Evolutionary conservation across 2,888 invertebrate genomes (phyloP).

Genomic region (Scelioninae gen. 1): DNA sequence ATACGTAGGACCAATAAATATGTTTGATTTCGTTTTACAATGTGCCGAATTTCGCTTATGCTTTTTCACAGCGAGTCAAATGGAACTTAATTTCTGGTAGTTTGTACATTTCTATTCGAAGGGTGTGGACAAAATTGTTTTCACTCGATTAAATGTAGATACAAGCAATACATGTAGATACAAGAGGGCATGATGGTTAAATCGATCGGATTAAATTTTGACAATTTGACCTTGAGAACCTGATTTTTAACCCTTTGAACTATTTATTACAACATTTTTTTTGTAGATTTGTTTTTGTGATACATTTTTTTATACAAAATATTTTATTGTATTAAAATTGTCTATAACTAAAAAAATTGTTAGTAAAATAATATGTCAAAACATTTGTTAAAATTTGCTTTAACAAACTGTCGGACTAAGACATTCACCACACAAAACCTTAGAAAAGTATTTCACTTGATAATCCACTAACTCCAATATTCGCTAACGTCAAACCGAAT

Average conservation of each 20-base stretch:
- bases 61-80: slow-evolving; percentile 5
- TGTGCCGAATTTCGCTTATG: slow-evolving; percentile 13
- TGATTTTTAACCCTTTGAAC: too few species aligned
- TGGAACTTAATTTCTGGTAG: slow-evolving; percentile 4
- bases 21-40: slow-evolving; percentile 41
- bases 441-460: not conserved
- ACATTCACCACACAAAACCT: not conserved
- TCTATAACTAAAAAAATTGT: not conserved
- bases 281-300: too few species aligned
- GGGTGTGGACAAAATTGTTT: slow-evolving; percentile 13
- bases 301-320: too few species aligned
- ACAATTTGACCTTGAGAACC: not conserved
- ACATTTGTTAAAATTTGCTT: too few species aligned
- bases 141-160: slow-evolving; percentile 9
- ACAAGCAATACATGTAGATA: not conserved
- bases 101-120: not conserved
- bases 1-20: slow-evolving; percentile 37
- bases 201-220: not conserved
- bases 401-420: too few species aligned
- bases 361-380: not conserved
- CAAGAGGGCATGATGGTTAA: not conserved
- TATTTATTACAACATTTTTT: too few species aligned
- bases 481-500: not conserved
- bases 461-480: not conserved
- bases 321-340: too few species aligned